Evolutionary conservation across 2,888 invertebrate genomes (phyloP), one percentile per base, ranked within the genome.

Genomic region (Euclidia mi): DNA sequence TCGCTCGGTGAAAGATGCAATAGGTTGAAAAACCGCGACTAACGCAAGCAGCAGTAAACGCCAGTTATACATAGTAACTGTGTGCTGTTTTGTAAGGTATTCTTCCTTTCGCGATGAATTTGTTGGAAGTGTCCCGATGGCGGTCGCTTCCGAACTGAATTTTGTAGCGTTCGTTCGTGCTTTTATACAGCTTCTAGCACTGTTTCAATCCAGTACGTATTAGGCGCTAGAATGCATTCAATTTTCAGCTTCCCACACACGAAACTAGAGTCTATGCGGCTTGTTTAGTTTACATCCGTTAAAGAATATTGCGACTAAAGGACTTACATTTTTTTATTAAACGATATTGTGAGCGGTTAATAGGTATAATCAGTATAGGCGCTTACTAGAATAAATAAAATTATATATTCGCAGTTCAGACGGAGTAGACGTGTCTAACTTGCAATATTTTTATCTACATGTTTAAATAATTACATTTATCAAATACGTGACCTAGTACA

Each of bases 31-130:
- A 60, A 89, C 82, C 81, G 89, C 88, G 79, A 90, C 81, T 82
- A 92, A 83, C 82, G 90, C 88, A 82, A 92, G 82, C 65, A 94
- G 82, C 68, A 90, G 85, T 78, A 93, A 90, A 91, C 88, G 85
- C 92, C 93, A 92, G 87, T 89, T 90, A 93, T 93, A 85, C 94
- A 94, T 94, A 93, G 89, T 94, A 85, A 90, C 90, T 79, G 87
- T 81, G 82, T 81, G 77, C 83, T 72, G 66, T 63, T 76, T 72
- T 77, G 60, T 56, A 51, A 52, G 55, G 58, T 56, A 76, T 71
- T 81, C 76, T 82, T 67, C 76, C 68, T 79, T 63, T 81, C 67
- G 76, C 76, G 75, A 76, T 66, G 75, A 68, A 73, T 58, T 57
- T 76, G 76, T 80, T 79, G 82, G 81, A 82, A 87, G 88, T 82